phyloP scores from a whole-genome alignment of 1,140 invertebrate genomes.

The Trypoxylus dichotomus region DNA sequence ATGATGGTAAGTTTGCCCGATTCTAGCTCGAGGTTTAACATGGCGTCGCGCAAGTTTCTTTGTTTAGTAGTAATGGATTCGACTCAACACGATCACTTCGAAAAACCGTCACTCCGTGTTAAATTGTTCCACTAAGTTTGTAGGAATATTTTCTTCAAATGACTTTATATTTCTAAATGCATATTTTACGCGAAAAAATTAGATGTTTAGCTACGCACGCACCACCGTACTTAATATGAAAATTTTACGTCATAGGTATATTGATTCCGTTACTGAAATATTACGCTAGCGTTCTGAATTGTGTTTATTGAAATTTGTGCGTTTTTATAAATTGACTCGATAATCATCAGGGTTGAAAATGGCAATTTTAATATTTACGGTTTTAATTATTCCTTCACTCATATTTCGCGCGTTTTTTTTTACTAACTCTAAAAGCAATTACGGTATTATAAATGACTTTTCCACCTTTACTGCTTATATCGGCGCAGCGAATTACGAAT shows the following conservation, averaged over 20 bases:
- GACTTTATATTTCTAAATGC: not conserved
- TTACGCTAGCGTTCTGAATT: not conserved
- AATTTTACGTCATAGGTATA: slow-evolving; percentile 29
- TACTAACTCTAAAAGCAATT: not conserved
- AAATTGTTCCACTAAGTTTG: not conserved
- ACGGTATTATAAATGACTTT: not conserved
- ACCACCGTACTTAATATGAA: slow-evolving; percentile 14
- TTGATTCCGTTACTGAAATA: slow-evolving; percentile 22
- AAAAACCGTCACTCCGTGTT: not conserved
- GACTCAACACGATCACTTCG: not conserved
- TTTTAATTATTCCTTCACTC: not conserved
- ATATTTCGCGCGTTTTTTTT: slow-evolving; percentile 9
- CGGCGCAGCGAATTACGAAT: not conserved
- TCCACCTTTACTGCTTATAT: not conserved
- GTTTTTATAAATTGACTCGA: slow-evolving; percentile 3
- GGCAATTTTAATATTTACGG: not conserved
- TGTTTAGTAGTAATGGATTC: slow-evolving; percentile 48
- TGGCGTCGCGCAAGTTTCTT: slow-evolving; percentile 61
- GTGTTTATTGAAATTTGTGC: not conserved
- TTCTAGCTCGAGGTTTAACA: slow-evolving; percentile 47
- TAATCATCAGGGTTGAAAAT: not conserved
- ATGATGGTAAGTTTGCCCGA: slow-evolving; percentile 61
- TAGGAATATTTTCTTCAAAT: not conserved
- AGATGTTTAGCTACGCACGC: slow-evolving; percentile 22
- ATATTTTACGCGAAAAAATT: slow-evolving; percentile 10